Evolutionary conservation across 2,113 vertebrate genomes (phyloP), one percentile per base, ranked within the genome.

Genomic region (Enhydra lutris): DNA sequence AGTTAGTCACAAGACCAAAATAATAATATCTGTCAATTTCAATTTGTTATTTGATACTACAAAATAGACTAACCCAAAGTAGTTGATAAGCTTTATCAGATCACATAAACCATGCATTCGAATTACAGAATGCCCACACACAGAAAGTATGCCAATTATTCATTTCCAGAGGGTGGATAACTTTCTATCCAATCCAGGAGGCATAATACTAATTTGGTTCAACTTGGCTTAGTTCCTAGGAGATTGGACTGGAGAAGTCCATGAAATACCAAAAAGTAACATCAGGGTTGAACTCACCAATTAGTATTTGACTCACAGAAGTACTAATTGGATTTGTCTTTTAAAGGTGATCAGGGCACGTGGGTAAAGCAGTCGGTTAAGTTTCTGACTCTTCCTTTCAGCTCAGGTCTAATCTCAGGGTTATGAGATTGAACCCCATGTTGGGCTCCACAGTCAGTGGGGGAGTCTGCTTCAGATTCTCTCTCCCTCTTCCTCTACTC

Each of bases 131-230:
- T 18, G 14, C 15, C 50, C 45, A 79, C 47, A 76, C 65, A 93
- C 0, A 86, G 57, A 79, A 34, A 17, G 24, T 59, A 79, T 26
- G 45, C 80, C 34, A 47, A 80, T 87, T 78, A 96, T 23, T 91
- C 84, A 95, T 71, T 96, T 96, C 67, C 47, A 80, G 34, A 92
- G 61, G 61, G 76, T 63, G 47, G 76, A 47, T 80, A 87, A 57
- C 87, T 69, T 84, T 80, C 94, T 89, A 61, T 39, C 73, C 52
- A 97, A 74, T 91, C 81, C 61, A 36, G 34, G 91, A 85, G 55
- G 42, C 26, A 83, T 79, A 80, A 3, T 92, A 80, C 82, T 90
- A 61, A 82, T 73, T 82, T 83, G 55, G 71, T 61, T 89, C 91
- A 94, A 87, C 23, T 47, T 94, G 31, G 74, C 83, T 91, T 96